Conservation (phyloP, 2,888 invertebrate genomes). For the Rhagonycha fulva region DNA sequence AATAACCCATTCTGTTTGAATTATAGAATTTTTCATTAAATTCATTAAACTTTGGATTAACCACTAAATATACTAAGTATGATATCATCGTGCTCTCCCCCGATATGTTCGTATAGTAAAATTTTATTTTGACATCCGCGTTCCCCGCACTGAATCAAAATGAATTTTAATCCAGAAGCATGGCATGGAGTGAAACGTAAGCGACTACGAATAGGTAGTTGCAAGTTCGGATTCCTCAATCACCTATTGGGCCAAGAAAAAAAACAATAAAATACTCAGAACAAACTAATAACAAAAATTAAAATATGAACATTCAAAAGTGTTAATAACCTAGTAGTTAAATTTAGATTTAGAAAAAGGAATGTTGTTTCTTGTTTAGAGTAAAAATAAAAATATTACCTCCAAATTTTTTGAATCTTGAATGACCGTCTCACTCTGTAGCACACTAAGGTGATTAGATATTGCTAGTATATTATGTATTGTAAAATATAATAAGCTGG, state of each 20-base stretch:
- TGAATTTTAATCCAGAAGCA: not conserved
- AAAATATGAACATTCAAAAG: too few species aligned
- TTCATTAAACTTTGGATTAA: not conserved
- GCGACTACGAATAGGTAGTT: too few species aligned
- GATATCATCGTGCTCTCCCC: not conserved
- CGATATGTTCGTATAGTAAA: not conserved
- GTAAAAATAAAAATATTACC: too few species aligned
- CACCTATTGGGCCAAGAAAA: too few species aligned
- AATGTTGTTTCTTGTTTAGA: not conserved
- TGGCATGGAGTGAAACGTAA: too few species aligned
- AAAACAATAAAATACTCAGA: too few species aligned
- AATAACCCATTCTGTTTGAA: not conserved
- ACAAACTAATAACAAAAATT: too few species aligned
- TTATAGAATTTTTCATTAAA: not conserved
- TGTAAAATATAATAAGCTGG: not conserved
- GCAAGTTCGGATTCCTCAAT: too few species aligned
- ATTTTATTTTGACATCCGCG: not conserved
- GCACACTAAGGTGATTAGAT: not conserved
- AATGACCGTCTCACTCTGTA: not conserved
- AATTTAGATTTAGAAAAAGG: not conserved
- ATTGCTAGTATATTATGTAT: not conserved
- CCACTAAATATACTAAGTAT: not conserved
- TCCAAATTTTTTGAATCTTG: too few species aligned
- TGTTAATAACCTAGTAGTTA: too few species aligned
- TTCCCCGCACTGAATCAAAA: not conserved